Percentiles rank a stretch among this genome's conserved stretches.
phyloP scores from a whole-genome alignment of 1,140 invertebrate genomes.

The Onthophagus taurus region DNA sequence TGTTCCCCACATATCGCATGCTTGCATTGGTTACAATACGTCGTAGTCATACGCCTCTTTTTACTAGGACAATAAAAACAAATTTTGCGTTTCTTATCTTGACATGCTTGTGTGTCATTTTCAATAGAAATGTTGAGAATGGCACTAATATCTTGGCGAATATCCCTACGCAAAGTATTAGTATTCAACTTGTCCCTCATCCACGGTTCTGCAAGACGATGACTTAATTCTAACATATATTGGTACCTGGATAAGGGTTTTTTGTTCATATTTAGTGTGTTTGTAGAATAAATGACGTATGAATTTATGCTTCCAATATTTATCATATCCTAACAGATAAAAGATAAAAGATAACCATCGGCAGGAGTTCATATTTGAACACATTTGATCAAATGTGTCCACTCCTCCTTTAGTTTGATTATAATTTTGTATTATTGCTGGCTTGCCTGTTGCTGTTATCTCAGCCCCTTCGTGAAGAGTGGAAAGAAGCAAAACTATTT shows the following conservation, averaged over 20 bases:
- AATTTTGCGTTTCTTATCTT: slow-evolving; percentile 9
- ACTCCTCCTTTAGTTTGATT: slow-evolving; percentile 7
- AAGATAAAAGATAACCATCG: slow-evolving; percentile 6
- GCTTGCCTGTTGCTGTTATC: background rate
- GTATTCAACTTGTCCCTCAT: slow-evolving; percentile 3
- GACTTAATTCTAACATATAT: slow-evolving; percentile 4
- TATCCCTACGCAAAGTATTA: slow-evolving; percentile 2
- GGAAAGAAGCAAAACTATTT: slow-evolving; percentile 2
- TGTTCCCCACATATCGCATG: too few species aligned
- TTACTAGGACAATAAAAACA: slow-evolving; percentile 12
- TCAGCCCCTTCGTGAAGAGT: background rate
- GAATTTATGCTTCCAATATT: slow-evolving; percentile 6
- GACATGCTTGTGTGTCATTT: background rate
- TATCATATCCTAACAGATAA: slow-evolving; percentile 7
- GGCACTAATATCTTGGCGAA: background rate
- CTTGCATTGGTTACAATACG: too few species aligned
- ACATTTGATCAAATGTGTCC: slow-evolving; percentile 10
- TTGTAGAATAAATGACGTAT: slow-evolving; percentile 2
- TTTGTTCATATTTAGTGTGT: background rate
- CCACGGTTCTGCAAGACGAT: slow-evolving; percentile 1
- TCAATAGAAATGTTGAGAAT: background rate
- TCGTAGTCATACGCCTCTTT: slow-evolving; percentile 8
- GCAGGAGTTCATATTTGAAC: slow-evolving; percentile 3
- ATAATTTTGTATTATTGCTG: slow-evolving; percentile 4
- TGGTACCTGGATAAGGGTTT: slow-evolving; percentile 9